These are phyloP conservation scores for Oryzias woworae DNA, from an alignment of 2,113 vertebrate species.

Conservation along the genomic window DNA sequence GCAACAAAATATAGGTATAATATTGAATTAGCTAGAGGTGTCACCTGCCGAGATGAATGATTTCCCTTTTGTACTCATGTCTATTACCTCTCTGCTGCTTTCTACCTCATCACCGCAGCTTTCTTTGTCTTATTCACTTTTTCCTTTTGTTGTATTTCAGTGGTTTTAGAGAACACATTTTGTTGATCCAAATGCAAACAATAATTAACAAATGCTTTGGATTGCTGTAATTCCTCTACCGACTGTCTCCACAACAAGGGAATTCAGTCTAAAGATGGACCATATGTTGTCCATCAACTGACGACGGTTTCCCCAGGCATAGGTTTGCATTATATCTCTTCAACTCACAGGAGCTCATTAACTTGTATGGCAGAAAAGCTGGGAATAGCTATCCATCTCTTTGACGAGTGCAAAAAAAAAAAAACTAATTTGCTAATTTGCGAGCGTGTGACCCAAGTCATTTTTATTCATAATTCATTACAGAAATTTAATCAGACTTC, in stretches of 20 bases:
- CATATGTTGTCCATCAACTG: constrained; percentile 20
- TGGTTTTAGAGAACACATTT: neutral
- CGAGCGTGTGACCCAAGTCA: constrained; percentile 58
- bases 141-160: neutral
- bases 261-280: neutral
- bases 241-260: constrained; percentile 10
- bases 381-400: constrained; percentile 59
- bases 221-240: constrained; percentile 16
- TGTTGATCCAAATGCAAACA: neutral
- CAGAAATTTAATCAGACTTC: constrained; percentile 73
- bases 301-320: neutral
- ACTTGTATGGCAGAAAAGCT: constrained; percentile 28
- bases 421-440: constrained; percentile 78
- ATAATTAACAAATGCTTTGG: constrained; percentile 24
- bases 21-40: constrained; percentile 51
- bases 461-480: constrained; percentile 75
- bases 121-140: neutral
- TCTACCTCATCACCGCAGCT: constrained; percentile 6
- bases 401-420: constrained; percentile 50
- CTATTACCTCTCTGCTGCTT: constrained; percentile 13
- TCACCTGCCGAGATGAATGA: constrained; percentile 51
- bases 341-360: constrained; percentile 6
- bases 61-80: constrained; percentile 25
- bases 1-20: constrained; percentile 59
- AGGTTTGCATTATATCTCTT: constrained; percentile 29